Base-by-base conservation (phyloP, 1,140 invertebrate genomes). In the Apolygus lucorum region DNA sequence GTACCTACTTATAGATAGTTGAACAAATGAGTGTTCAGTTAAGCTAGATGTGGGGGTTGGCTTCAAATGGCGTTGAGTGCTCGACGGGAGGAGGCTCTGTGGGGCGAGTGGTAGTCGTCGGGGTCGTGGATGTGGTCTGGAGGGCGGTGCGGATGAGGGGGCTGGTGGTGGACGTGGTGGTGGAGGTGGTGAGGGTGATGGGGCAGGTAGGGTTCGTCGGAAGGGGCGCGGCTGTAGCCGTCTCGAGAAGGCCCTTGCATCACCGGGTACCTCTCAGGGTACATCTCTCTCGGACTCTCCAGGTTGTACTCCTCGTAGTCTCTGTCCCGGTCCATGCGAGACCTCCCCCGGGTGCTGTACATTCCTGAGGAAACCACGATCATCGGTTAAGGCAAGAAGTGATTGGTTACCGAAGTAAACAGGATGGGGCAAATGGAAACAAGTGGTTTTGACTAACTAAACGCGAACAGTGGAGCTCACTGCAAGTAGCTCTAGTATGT, bases 61-160 rank as follows among this genome's bases (percentile, higher is more conserved):
- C 67, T 79, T 79, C 81, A 82, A 74, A 82, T 81, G 74, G 80
- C 82, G 74, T 84, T 83, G 28, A 83, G 77, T 28, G 80, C 80
- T 69, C 81, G 76, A 67, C 82, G 77, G 25, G 82, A 82, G 17
- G 81, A 78, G 26, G 79, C 77, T 70, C 79, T 76, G 74, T 83
- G 81, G 21, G 80, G 77, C 11, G 80, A 78, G 72, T 81, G 79
- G 73, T 82, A 80, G 26, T 83, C 81, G 72, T 79, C 73, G 27
- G 73, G 69, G 54, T 75, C 69, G 62, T 67, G 68, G 52, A n/a
- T 68, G 67, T 28, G 73, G 69, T 70, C 70, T 1, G 70, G 27
- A 17, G 17, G 68, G 25, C 52, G 8, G 28, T n/a, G 59, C 13
- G 34, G 63, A 63, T 68, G 67, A 25, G 66, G 28, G 65, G 68